Evolutionary conservation across 2,888 invertebrate species (phyloP).

Genomic region (Cheilosia scutellata): DNA sequence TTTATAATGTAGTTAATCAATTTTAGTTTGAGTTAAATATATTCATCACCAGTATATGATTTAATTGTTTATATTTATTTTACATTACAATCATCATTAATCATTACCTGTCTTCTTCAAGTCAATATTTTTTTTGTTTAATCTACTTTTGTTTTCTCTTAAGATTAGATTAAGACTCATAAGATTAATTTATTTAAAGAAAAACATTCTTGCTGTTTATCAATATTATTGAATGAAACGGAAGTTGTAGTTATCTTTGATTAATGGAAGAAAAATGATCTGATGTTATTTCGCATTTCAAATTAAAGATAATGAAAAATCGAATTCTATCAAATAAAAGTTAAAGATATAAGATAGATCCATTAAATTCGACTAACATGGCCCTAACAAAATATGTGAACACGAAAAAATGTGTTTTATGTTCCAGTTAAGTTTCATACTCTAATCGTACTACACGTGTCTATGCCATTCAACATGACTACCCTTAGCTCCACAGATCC

Average conservation of each 20-base stretch:
- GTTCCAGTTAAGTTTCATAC: conserved; percentile 51
- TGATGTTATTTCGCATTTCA: conserved; percentile 25
- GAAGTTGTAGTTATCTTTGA: conserved; percentile 35
- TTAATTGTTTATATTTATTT: conserved; percentile 34
- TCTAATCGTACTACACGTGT: conserved; percentile 37
- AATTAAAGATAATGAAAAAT: conserved; percentile 8
- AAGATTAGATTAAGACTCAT: conserved; percentile 25
- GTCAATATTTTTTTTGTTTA: not conserved
- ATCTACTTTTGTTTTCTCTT: conserved; percentile 19
- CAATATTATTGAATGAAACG: conserved; percentile 46
- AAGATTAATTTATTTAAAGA: conserved; percentile 31
- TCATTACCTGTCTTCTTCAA: conserved; percentile 9
- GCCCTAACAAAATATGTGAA: conserved; percentile 49
- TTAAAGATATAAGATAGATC: conserved; percentile 1
- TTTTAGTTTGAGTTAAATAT: conserved; percentile 69
- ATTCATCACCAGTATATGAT: conserved; percentile 60
- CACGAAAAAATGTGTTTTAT: conserved; percentile 41
- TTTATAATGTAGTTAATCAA: conserved; percentile 45
- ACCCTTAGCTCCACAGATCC: conserved; percentile 84
- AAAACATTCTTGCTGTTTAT: not conserved
- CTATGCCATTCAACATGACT: conserved; percentile 78
- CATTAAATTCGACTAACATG: conserved; percentile 75
- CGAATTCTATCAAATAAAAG: conserved; percentile 8
- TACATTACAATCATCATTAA: conserved; percentile 58
- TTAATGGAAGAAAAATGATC: conserved; percentile 69